A percentile compares a stretch with the other conserved stretches of the same genome.
Evolutionary conservation across 2,113 vertebrate genomes (phyloP).

Genomic region (Pristiophorus japonicus): DNA sequence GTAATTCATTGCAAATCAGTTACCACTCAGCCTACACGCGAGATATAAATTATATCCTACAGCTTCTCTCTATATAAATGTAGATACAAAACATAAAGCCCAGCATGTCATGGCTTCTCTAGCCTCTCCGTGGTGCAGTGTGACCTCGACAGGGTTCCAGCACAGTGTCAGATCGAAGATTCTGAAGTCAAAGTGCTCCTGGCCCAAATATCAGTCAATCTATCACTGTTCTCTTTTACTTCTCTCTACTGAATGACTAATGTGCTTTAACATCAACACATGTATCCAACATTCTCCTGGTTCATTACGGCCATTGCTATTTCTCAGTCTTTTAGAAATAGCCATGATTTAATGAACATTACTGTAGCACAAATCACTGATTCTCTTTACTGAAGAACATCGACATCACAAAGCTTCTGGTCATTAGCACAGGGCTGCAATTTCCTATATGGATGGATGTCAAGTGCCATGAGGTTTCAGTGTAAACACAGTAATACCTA

Average conservation of each 20-base stretch:
- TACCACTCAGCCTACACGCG: neutral
- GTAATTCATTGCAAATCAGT: neutral
- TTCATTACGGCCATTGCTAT: neutral
- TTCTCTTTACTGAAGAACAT: neutral
- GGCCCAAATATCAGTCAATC: neutral
- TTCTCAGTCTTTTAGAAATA: neutral
- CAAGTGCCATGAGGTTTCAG: neutral
- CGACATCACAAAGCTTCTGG: neutral
- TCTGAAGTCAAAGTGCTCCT: neutral
- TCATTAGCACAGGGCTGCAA: neutral
- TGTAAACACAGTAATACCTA: neutral
- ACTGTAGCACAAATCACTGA: neutral
- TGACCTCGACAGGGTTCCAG: too few relatives aligned
- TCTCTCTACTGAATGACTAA: neutral
- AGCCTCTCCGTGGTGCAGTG: too few relatives aligned
- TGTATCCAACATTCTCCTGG: neutral
- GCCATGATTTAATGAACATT: neutral
- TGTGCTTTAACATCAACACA: neutral
- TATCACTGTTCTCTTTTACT: neutral
- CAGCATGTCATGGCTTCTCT: too few relatives aligned
- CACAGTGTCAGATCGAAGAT: too few relatives aligned
- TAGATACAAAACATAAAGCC: neutral
- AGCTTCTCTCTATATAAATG: neutral
- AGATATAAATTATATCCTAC: too few relatives aligned
- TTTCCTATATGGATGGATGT: neutral